phyloP scores from a whole-genome alignment of 2,888 invertebrate species.

The Trypoxylon attenuatum region DNA sequence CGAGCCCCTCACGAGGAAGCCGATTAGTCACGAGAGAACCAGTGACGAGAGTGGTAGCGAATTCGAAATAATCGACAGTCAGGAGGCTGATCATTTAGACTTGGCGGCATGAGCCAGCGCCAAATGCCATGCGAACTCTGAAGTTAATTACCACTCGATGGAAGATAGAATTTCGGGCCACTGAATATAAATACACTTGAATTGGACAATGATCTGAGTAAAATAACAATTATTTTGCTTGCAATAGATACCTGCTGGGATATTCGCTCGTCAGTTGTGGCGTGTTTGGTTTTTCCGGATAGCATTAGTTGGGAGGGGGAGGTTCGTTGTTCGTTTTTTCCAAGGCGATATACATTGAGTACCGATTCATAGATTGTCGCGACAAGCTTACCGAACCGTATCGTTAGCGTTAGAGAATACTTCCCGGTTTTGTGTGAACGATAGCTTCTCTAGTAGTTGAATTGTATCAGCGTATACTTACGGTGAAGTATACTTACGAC shows the following conservation, averaged over 20 bases:
- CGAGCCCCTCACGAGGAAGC: constrained; percentile 55
- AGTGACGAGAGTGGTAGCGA: constrained; percentile 71
- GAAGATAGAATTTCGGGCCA: constrained; percentile 25
- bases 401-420: constrained; percentile 4
- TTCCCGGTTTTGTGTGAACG: constrained; percentile 21
- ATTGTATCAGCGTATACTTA: constrained; percentile 28
- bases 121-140: constrained; percentile 31
- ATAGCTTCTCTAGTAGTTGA: constrained; percentile 37
- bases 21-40: constrained; percentile 52
- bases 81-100: constrained; percentile 59
- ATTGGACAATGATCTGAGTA: constrained; percentile 12
- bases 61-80: constrained; percentile 70
- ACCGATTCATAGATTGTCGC: no score
- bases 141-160: constrained; percentile 31
- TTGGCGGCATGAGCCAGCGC: neutral
- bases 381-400: neutral
- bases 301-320: no score
- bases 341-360: no score
- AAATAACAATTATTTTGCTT: constrained; percentile 19
- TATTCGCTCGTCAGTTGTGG: constrained; percentile 16
- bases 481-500: constrained; percentile 18
- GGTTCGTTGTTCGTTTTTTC: neutral
- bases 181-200: constrained; percentile 19
- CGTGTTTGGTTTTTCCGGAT: no score
- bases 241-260: constrained; percentile 21